Evolutionary conservation across 2,888 invertebrate species (phyloP).

Genomic region (Cremastinae sp.): DNA sequence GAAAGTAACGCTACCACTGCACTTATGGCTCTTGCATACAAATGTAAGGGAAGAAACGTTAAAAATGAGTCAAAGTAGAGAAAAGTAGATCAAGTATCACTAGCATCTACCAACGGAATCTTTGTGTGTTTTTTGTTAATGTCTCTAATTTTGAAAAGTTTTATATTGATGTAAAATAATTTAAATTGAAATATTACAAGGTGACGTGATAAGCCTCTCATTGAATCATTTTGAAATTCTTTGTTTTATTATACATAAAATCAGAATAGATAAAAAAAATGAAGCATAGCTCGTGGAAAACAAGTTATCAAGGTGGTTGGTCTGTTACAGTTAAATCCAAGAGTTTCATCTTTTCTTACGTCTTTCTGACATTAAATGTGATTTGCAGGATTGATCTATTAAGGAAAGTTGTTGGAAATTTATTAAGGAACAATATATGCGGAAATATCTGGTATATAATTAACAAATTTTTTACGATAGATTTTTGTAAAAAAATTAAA

Average conservation of each 20-base stretch:
- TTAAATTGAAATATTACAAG: slow-evolving; percentile 37
- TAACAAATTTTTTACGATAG: no score
- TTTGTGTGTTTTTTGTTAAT: slow-evolving; percentile 36
- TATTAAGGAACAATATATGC: no score
- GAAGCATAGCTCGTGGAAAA: no score
- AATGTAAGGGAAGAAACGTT: slow-evolving; percentile 11
- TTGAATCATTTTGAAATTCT: slow-evolving; percentile 2
- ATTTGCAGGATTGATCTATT: no score
- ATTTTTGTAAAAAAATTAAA: no score
- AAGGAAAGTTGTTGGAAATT: no score
- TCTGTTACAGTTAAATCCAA: no score
- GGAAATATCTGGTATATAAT: no score
- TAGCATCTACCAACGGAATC: slow-evolving; percentile 42
- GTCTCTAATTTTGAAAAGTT: background rate
- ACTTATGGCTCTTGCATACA: slow-evolving; percentile 39
- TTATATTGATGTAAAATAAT: slow-evolving; percentile 22
- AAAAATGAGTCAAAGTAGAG: slow-evolving; percentile 6
- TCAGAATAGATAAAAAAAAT: background rate
- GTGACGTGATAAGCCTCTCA: slow-evolving; percentile 51
- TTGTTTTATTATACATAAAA: slow-evolving; percentile 8
- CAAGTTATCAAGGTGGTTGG: no score
- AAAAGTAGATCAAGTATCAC: slow-evolving; percentile 26
- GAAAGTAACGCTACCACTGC: slow-evolving; percentile 36
- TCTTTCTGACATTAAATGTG: no score
- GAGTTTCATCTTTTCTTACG: no score